Percentiles rank a stretch among this genome's conserved stretches.
phyloP scores from a whole-genome alignment of 2,888 invertebrate species.

The Exocentrus adspersus region DNA sequence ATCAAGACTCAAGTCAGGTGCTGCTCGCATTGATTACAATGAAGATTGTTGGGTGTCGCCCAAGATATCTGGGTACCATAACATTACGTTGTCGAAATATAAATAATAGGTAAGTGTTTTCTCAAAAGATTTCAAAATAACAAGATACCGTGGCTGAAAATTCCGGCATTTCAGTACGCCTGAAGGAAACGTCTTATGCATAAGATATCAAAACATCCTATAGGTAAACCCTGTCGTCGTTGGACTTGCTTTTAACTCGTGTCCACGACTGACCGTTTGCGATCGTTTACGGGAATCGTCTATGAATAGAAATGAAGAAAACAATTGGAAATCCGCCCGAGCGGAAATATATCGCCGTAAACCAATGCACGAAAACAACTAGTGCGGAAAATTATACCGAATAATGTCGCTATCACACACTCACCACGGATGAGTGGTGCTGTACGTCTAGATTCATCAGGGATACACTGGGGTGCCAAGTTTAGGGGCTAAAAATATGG shows the following conservation, averaged over 20 bases:
- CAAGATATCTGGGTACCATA: background rate
- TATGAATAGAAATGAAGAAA: conserved; percentile 39
- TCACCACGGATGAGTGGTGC: conserved; percentile 26
- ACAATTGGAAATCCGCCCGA: conserved; percentile 49
- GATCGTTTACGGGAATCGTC: conserved; percentile 4
- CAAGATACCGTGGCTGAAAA: too few relatives aligned
- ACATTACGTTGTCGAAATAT: too few relatives aligned
- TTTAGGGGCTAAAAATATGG: background rate
- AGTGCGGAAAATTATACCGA: conserved; percentile 45
- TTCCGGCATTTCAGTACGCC: too few relatives aligned
- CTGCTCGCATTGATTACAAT: conserved; percentile 14
- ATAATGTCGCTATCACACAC: conserved; percentile 33
- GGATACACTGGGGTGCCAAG: background rate
- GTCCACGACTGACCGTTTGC: conserved; percentile 1
- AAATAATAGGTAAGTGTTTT: too few relatives aligned
- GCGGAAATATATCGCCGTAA: conserved; percentile 44
- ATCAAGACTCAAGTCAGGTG: conserved; percentile 11
- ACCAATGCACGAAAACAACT: conserved; percentile 32
- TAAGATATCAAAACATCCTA: too few relatives aligned
- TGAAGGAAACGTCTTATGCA: too few relatives aligned
- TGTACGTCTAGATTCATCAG: conserved; percentile 29
- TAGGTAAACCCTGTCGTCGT: background rate
- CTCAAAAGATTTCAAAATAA: too few relatives aligned
- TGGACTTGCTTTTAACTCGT: background rate
- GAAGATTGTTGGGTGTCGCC: background rate